Evolutionary conservation across 2,113 vertebrate species (phyloP), one percentile per base, ranked within the genome.

Genomic region (Dicaeum eximium): DNA sequence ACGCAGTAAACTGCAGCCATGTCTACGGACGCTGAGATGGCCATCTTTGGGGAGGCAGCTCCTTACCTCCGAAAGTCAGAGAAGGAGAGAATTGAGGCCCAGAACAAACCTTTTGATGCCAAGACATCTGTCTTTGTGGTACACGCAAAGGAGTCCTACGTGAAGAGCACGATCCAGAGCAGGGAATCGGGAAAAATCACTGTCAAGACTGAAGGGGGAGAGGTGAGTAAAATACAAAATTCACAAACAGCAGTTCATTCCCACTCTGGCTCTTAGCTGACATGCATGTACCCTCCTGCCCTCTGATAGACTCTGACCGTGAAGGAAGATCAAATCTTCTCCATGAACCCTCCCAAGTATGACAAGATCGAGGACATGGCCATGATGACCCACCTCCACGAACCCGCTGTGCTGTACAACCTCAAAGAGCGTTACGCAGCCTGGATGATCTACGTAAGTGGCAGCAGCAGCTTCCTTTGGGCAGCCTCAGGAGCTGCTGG

Each of bases 361-460:
- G 98, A 99, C 51, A 99, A 99, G 93, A 98, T 99, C 0, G 98
- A 99, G 97, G 98, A 99, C 92, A 99, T 99, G 99, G 99, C 97
- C 88, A 99, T 98, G 98, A 99, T 99, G 98, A 99, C 98, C 23
- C 98, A 99, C 93, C 97, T 57, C 15, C 50, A 51, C 27, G 50
- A 51, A 51, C 50, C 50, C 27, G 50, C 50, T 16, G 50, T 51
- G 50, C 50, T 51, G 80, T 96, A 96, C 53, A 96, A 95, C 93
- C 83, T 93, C 91, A 92, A 92, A 91, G 89, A 91, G 89, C 82
- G 89, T 57, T 98, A 98, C 0, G 60, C 60, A 61, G 60, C 60
- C 60, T 61, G 60, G 60, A 61, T 61, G 60, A 61, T 61, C 37
- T 98, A 98, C 0, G 98, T 98, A 95, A 98, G 94, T 89, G 69